A percentile compares a stretch with the other conserved stretches of the same genome.
Evolutionary conservation across 2,113 vertebrate genomes (phyloP).

Genomic region (human (Homo sapiens)): GRCh38 chr4:178338501-178339000

Average conservation of each 20-base stretch:
- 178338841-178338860: not conserved
- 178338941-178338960: not conserved
- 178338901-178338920: not conserved
- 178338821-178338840: not conserved
- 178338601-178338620: not conserved
- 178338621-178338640: not conserved
- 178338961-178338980: not conserved
- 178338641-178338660: not conserved
- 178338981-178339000: not conserved
- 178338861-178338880: accelerated
- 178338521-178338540: not conserved
- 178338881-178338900: not conserved
- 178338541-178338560: not conserved
- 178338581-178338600: not conserved
- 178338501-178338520: slow-evolving; percentile 43
- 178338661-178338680: not conserved
- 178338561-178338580: slow-evolving; percentile 29
- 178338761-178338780: not conserved
- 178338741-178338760: not conserved
- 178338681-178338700: not conserved
- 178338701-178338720: not conserved
- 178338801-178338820: not conserved
- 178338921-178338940: not conserved
- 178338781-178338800: not conserved
- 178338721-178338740: not conserved